Conservation (phyloP, 2,797 vertebrate species). For the Meriones psammophilus region DNA sequence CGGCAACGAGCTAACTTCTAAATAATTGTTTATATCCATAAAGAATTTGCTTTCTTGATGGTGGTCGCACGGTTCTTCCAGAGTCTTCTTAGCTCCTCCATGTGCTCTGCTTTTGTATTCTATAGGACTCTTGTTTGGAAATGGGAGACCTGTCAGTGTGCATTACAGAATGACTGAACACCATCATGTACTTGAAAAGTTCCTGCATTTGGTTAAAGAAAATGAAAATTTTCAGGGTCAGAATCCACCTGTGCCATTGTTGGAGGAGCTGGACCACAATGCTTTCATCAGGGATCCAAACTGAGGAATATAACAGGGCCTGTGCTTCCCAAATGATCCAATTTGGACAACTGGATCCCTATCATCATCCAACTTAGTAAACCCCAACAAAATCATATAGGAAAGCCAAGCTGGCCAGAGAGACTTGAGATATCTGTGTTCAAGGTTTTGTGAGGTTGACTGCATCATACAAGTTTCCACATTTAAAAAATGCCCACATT, state of each 20-base stretch:
- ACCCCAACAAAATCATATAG: not conserved
- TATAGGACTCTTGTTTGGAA: not conserved
- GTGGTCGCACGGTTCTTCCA: not conserved
- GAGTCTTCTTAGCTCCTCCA: not conserved
- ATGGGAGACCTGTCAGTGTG: not conserved
- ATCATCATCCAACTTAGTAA: not conserved
- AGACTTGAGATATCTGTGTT: not conserved
- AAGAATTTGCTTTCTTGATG: not conserved
- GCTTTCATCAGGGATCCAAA: not conserved
- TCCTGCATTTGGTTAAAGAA: not conserved
- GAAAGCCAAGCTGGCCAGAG: too few relatives aligned
- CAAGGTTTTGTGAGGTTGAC: not conserved
- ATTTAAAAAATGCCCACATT: not conserved
- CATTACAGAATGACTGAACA: not conserved
- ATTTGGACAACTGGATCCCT: too few relatives aligned
- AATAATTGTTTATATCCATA: not conserved
- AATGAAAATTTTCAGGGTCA: too few relatives aligned
- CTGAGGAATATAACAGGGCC: not conserved
- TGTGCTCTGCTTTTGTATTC: not conserved
- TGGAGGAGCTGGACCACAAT: not conserved
- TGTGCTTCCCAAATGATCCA: not conserved
- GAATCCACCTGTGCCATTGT: not conserved
- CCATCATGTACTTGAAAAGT: not conserved
- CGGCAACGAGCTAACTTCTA: not conserved
- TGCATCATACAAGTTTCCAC: too few relatives aligned